A percentile compares a stretch with the other conserved stretches of the same genome.
phyloP scores from a whole-genome alignment of 2,113 vertebrate genomes.

The Pelvicachromis taeniatus region DNA sequence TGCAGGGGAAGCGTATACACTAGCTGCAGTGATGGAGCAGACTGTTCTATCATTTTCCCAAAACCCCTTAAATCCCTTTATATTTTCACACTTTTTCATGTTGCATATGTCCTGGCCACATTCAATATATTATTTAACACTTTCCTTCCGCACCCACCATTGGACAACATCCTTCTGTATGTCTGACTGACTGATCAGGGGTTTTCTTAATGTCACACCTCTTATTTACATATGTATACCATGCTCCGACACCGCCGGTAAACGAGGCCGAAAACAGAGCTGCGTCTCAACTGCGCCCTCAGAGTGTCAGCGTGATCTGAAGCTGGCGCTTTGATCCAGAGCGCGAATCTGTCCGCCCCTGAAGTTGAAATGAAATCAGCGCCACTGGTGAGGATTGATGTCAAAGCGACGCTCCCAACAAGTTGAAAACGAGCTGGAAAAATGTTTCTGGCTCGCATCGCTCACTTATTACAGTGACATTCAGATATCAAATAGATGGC shows the following conservation, averaged over 20 bases:
- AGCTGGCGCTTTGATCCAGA: background rate
- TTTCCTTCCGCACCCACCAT: background rate
- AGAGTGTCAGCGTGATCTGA: background rate
- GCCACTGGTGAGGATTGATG: background rate
- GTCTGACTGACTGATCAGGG: background rate
- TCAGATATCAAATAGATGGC: conserved; percentile 40
- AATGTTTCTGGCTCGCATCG: conserved; percentile 17
- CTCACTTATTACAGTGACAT: conserved; percentile 43
- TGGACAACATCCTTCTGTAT: background rate
- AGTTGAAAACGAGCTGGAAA: conserved; percentile 27
- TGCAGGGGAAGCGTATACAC: background rate
- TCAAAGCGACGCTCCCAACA: conserved; percentile 21
- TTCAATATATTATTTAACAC: background rate
- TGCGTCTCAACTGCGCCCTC: background rate
- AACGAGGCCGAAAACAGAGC: background rate
- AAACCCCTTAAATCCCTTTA: background rate
- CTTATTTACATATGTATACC: background rate
- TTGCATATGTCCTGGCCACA: background rate
- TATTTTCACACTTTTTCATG: background rate
- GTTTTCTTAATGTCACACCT: background rate
- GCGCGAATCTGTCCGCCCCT: background rate
- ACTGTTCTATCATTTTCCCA: background rate
- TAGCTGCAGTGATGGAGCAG: background rate
- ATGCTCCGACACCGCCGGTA: background rate
- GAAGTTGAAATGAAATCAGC: conserved; percentile 19